Evolutionary conservation across 2,888 invertebrate genomes (phyloP), one percentile per base, ranked within the genome.

Genomic region (Bruchidius siliquastri): DNA sequence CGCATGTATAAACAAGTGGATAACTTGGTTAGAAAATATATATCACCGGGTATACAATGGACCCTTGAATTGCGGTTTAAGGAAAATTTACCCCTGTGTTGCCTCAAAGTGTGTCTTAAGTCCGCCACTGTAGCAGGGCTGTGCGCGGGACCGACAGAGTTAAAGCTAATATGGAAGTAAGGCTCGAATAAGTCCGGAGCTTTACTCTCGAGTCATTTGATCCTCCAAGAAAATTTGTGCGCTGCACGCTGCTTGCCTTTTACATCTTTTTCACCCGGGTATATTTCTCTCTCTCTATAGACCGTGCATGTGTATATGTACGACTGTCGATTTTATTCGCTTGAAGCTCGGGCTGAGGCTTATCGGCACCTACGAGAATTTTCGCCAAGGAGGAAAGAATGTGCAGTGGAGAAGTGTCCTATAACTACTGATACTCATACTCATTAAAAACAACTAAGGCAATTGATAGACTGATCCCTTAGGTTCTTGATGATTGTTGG

Each of bases 161-260:
- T 72, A 69, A 73, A 68, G 72, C 72, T 74, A 74, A 71, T 49
- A 67, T 70, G 81, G 81, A 81, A 79, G 83, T 84, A 84, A 85
- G 83, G 80, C 84, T 79, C 76, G 81, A 80, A 82, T 84, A 85
- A 85, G 84, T 82, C 84, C 78, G 79, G 79, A 81, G 85, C 83
- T 85, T 86, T 85, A 83, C 83, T 82, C 83, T 81, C 83, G 80
- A 85, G 83, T 86, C 84, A 84, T 85, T 85, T 85, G 84, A 86
- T 86, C 86, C 86, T 83, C 80, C 82, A 83, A 83, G 84, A 84
- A 85, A 85, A 86, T 85, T 84, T 84, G 85, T 84, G 84, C 75
- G 77, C 77, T 79, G 79, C 77, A 79, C 80, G 77, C 77, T 75
- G 72, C 75, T 77, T 76, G 74, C 75, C 78, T 80, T 80, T 80